A percentile compares a stretch with the other conserved stretches of the same genome.
These are phyloP conservation scores for Procambarus virginalis DNA, from an alignment of 1,140 invertebrate species.

Conservation along the genomic window DNA sequence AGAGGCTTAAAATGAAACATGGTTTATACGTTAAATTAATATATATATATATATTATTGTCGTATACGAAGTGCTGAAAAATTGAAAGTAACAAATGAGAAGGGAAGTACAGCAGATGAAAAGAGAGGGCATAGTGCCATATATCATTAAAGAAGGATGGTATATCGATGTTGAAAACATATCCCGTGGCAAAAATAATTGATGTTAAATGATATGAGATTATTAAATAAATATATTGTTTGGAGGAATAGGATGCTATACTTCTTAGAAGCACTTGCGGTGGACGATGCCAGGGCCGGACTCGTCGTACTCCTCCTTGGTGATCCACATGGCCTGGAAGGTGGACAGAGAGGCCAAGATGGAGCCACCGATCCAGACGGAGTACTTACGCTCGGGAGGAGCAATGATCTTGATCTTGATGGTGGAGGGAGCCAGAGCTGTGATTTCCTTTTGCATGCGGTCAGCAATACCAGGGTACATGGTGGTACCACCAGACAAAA, in stretches of 20 bases:
- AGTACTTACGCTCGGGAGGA: constrained; percentile 65
- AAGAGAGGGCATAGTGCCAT: too few relatives aligned
- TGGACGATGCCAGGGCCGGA: constrained; percentile 45
- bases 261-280: constrained; percentile 50
- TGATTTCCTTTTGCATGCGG: constrained; percentile 83
- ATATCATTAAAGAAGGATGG: too few relatives aligned
- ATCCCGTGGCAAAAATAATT: too few relatives aligned
- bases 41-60: too few relatives aligned
- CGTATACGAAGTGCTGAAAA: too few relatives aligned
- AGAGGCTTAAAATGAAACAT: too few relatives aligned
- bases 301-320: constrained; percentile 77
- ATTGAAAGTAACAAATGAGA: too few relatives aligned
- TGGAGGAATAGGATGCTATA: neutral
- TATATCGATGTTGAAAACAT: too few relatives aligned
- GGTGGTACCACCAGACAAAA: constrained; percentile 80
- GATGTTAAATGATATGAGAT: neutral
- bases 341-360: constrained; percentile 88
- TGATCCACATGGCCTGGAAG: constrained; percentile 96
- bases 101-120: too few relatives aligned
- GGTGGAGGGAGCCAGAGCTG: constrained; percentile 86
- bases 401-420: constrained; percentile 89
- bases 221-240: neutral
- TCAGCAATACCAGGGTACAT: constrained; percentile 80
- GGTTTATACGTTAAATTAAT: too few relatives aligned
- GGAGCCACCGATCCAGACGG: constrained; percentile 72